Percentiles rank a stretch among this genome's conserved stretches.
Evolutionary conservation across 2,797 vertebrate genomes (phyloP).

Genomic region (Leptatherina wallacei): DNA sequence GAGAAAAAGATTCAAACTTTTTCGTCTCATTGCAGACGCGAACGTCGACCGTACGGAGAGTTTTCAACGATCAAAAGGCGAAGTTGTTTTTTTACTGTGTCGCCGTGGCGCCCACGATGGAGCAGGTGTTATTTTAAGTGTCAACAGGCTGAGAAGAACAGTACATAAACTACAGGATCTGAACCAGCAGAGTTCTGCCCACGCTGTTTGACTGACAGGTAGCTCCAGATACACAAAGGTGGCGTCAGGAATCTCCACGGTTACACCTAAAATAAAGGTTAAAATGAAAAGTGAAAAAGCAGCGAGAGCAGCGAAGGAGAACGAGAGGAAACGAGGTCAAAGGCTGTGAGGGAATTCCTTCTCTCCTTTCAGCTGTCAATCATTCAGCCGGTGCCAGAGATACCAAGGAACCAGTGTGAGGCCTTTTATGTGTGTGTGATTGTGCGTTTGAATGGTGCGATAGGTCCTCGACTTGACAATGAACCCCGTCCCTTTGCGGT

Average conservation of each 20-base stretch:
- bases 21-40: not conserved
- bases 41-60: not conserved
- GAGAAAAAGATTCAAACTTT: too few species aligned
- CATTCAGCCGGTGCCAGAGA: conserved; percentile 76
- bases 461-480: conserved; percentile 73
- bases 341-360: conserved; percentile 80
- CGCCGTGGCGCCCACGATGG: accelerated
- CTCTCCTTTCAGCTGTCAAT: conserved; percentile 75
- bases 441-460: conserved; percentile 67
- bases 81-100: not conserved
- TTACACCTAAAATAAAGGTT: conserved; percentile 29
- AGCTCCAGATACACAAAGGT: not conserved
- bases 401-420: conserved; percentile 70
- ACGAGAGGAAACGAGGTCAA: conserved; percentile 73
- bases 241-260: not conserved
- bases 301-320: conserved; percentile 14
- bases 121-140: not conserved
- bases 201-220: conserved; percentile 7
- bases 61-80: too few species aligned
- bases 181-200: not conserved
- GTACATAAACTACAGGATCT: not conserved
- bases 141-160: not conserved
- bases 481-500: conserved; percentile 73
- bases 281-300: conserved; percentile 38
- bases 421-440: conserved; percentile 39